Base-by-base conservation (phyloP, 1,140 invertebrate species). In the Hetaerina americana region DNA sequence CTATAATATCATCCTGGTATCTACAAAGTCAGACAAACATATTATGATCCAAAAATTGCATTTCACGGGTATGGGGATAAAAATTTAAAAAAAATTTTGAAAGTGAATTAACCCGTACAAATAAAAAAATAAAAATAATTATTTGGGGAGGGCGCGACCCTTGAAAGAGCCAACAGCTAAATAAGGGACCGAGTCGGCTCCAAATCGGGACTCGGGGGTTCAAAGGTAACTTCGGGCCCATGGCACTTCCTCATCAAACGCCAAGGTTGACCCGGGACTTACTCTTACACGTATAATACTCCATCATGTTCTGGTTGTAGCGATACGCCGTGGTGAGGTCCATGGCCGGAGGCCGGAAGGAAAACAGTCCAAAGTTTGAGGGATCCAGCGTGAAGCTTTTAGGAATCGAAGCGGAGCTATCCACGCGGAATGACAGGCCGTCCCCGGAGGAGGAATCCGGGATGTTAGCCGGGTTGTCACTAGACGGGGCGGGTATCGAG, bases 221-320 rank as follows among this genome's bases (percentile, higher is more conserved):
- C n/a, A n/a, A n/a, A n/a, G n/a, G n/a, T n/a, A 57, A 3, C 40
- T 5, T 57, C 40, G 40, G 40, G 40, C n/a, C n/a, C n/a, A n/a
- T n/a, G n/a, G n/a, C n/a, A n/a, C n/a, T n/a, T 57, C 10, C 10
- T 57, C 40, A 12, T 3, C 15, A 24, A 18, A 68, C 3, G 2
- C 18, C 27, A 27, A 3, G 27, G 67, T 18, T 22, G 26, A 57
- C 10, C 40, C 40, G 40, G 2, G 78, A 80, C 79, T 81, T 78
- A 79, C 78, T 85, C 92, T 95, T 90, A 96, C 94, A 97, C 80
- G 94, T 96, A 80, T 97, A 97, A 84, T 96, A 97, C 85, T 97
- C 94, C 94, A 97, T 96, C 94, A 97, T 96, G 82, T 95, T 96
- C 79, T 96, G 94, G 82, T 96, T 97, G 85, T 97, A 97, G 78